phyloP scores from a whole-genome alignment of 2,797 vertebrate genomes.

The Adrianichthys oophorus region DNA sequence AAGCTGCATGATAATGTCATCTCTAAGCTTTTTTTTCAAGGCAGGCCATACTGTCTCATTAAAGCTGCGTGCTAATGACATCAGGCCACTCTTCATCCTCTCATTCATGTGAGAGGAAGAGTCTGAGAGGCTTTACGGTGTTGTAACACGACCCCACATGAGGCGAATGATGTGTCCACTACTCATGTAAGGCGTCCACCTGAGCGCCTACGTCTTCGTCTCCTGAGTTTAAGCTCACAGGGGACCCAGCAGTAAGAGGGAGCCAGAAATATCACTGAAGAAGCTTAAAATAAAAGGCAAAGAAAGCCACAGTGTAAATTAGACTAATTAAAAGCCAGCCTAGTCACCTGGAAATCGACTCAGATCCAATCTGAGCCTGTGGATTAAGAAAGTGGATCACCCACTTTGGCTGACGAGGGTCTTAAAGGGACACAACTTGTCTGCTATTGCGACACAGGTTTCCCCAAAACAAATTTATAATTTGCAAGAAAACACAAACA shows the following conservation, averaged over 20 bases:
- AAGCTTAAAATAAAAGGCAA: slow-evolving; percentile 9
- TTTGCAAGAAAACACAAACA: too few relatives aligned
- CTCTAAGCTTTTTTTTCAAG: slow-evolving; percentile 13
- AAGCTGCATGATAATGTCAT: slow-evolving; percentile 6
- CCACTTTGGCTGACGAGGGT: slow-evolving; percentile 51
- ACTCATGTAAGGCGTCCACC: slow-evolving; percentile 31
- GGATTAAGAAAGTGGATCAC: slow-evolving; percentile 67
- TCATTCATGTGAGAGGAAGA: slow-evolving; percentile 42
- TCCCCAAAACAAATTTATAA: too few relatives aligned
- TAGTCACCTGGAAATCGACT: slow-evolving; percentile 37
- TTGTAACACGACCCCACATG: slow-evolving; percentile 56
- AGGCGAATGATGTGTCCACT: slow-evolving; percentile 10
- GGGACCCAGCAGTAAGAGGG: slow-evolving; percentile 7
- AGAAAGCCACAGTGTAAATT: slow-evolving; percentile 7
- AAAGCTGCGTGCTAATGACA: slow-evolving; percentile 54
- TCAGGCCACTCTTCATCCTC: slow-evolving; percentile 59
- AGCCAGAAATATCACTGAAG: slow-evolving; percentile 2
- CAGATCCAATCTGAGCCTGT: slow-evolving; percentile 28
- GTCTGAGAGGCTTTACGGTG: slow-evolving; percentile 58
- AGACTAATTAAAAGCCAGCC: slow-evolving; percentile 25
- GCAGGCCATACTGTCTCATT: slow-evolving; percentile 13
- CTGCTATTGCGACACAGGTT: too few relatives aligned
- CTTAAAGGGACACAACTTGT: slow-evolving; percentile 51
- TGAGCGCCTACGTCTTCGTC: slow-evolving; percentile 22
- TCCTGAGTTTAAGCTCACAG: slow-evolving; percentile 10